phyloP scores from a whole-genome alignment of 30 jellyfish, hydroid and myxozoan genomes.

The Turritopsis dohrnii region DNA sequence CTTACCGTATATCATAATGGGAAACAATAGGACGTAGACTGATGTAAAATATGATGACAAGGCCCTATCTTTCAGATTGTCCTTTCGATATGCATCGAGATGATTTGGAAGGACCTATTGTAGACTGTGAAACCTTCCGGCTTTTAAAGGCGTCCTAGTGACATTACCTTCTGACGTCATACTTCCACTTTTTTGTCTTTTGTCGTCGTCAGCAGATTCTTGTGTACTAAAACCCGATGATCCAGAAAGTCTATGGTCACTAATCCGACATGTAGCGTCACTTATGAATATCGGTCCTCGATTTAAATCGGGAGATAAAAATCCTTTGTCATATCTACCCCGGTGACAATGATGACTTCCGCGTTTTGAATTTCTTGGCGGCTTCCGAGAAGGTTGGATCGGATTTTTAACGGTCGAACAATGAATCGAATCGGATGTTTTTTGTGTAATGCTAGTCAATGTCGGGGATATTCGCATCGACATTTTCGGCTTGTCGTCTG shows the following conservation, averaged over 20 bases:
- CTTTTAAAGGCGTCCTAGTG: constrained; percentile 5
- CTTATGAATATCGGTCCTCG: constrained; percentile 22
- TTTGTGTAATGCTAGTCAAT: background rate
- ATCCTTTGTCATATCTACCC: constrained; percentile 16
- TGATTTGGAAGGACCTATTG: background rate
- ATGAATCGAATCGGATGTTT: background rate
- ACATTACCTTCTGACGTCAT: background rate
- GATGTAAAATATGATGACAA: too few relatives aligned
- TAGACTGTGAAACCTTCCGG: constrained; percentile 19
- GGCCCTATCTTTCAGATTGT: too few relatives aligned
- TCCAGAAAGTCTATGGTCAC: background rate
- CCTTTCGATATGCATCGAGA: too few relatives aligned
- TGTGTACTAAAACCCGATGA: background rate
- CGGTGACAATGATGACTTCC: constrained; percentile 6
- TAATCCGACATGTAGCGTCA: constrained; percentile 1
- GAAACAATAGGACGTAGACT: too few relatives aligned
- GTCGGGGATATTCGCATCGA: background rate
- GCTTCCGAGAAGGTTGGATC: constrained; percentile 10
- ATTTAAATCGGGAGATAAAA: constrained; percentile 14
- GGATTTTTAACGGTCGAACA: background rate
- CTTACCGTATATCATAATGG: too few relatives aligned
- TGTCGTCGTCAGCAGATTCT: background rate
- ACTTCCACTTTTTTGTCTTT: background rate
- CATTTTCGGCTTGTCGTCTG: background rate
- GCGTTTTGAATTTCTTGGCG: background rate